These are phyloP conservation scores for Microctonus hyperodae DNA, from an alignment of 2,888 invertebrate species.

Conservation along the genomic window DNA sequence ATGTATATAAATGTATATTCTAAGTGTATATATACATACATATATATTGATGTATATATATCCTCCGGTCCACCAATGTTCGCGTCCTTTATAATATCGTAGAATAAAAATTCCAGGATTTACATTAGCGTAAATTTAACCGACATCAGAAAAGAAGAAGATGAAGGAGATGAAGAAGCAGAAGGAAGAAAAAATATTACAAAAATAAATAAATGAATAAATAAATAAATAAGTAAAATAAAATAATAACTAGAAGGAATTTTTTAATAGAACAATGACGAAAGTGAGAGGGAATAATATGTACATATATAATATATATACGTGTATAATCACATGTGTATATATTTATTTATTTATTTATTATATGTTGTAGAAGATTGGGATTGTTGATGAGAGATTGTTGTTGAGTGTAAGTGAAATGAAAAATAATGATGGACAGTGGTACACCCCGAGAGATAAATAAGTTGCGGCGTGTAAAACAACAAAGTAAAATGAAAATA, in stretches of 20 bases:
- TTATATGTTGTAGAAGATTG: neutral
- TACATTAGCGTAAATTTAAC: constrained; percentile 13
- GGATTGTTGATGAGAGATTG: neutral
- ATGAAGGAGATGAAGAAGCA: neutral
- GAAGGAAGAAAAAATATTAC: no score
- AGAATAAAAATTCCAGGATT: constrained; percentile 16
- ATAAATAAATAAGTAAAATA: no score
- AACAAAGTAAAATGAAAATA: constrained; percentile 1
- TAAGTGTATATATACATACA: no score
- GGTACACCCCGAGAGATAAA: neutral
- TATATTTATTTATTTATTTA: neutral
- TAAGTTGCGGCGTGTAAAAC: constrained; percentile 17
- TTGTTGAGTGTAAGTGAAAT: constrained; percentile 3
- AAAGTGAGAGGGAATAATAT: constrained; percentile 1
- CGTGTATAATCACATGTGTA: constrained; percentile 4
- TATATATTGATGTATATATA: neutral
- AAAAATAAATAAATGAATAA: no score
- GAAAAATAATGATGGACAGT: constrained; percentile 12
- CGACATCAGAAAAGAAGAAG: neutral
- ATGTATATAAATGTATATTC: neutral
- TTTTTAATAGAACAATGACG: neutral
- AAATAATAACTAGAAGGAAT: no score
- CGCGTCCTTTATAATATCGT: constrained; percentile 20
- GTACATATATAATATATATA: neutral
- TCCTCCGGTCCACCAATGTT: neutral